phyloP scores from a whole-genome alignment of 2,113 vertebrate genomes.

The Aptenodytes patagonicus region DNA sequence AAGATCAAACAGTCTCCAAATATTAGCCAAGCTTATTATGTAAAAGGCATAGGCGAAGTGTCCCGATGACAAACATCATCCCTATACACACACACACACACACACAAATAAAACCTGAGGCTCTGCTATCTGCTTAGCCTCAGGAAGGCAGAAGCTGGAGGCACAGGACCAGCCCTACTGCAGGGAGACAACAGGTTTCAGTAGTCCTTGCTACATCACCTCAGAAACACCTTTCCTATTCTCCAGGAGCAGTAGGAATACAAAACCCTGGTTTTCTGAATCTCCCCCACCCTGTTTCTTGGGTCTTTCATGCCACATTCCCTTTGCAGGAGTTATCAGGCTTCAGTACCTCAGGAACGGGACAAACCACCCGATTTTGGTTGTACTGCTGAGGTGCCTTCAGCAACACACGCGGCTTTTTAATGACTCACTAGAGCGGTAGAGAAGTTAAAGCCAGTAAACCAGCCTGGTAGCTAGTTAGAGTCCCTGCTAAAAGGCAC shows the following conservation, averaged over 20 bases:
- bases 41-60: not conserved
- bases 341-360: not conserved
- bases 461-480: not conserved
- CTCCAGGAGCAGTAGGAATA: not conserved
- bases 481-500: not conserved
- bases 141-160: not conserved
- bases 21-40: not conserved
- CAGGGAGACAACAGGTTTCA: not conserved
- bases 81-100: not conserved
- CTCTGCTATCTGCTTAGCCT: not conserved
- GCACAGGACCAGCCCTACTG: not conserved
- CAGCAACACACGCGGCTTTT: not conserved
- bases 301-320: accelerated
- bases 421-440: not conserved
- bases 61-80: not conserved
- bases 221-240: not conserved
- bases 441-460: not conserved
- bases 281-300: not conserved
- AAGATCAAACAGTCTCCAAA: not conserved
- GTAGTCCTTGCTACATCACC: not conserved
- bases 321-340: not conserved
- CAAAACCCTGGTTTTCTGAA: not conserved
- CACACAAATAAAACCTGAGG: not conserved
- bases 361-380: not conserved
- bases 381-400: not conserved